Percentiles rank a stretch among this genome's conserved stretches.
phyloP scores from a whole-genome alignment of 2,797 vertebrate genomes.

The Aeoliscus strigatus region DNA sequence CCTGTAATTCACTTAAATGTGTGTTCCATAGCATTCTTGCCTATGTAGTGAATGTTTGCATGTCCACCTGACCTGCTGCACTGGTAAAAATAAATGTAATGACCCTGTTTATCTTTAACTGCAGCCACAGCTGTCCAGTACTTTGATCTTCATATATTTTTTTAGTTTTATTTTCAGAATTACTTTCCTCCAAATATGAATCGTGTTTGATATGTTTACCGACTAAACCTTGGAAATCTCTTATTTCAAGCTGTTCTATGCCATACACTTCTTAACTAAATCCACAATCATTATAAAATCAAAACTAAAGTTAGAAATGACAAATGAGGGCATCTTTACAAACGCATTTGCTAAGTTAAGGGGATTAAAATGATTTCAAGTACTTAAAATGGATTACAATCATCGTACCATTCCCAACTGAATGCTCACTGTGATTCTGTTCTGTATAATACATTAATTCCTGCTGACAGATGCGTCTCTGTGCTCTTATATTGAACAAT shows the following conservation, averaged over 20 bases:
- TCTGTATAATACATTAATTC: constrained; percentile 31
- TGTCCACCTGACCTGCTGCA: too few species aligned
- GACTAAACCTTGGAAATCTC: too few species aligned
- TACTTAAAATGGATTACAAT: constrained; percentile 37
- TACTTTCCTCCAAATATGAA: too few species aligned
- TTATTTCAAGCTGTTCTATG: constrained; percentile 32
- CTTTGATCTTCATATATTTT: too few species aligned
- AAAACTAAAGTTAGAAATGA: constrained; percentile 1
- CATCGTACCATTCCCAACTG: constrained; percentile 7
- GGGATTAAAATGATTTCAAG: constrained; percentile 25
- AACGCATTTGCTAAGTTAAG: constrained; percentile 26
- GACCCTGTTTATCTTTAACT: too few species aligned
- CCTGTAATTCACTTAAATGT: too few species aligned
- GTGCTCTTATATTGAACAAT: constrained; percentile 21
- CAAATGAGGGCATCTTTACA: constrained; percentile 7
- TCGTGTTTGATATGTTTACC: too few species aligned
- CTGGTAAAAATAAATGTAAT: too few species aligned
- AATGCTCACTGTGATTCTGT: constrained; percentile 29
- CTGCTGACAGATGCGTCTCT: constrained; percentile 20
- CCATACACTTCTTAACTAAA: constrained; percentile 12
- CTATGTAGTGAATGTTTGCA: too few species aligned
- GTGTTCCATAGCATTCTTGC: too few species aligned
- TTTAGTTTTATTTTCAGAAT: constrained; percentile 2
- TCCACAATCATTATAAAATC: constrained; percentile 26
- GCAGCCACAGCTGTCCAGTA: too few species aligned